Evolutionary conservation across 2,113 vertebrate species (phyloP).

Genomic region (Todiramphus chloris): DNA sequence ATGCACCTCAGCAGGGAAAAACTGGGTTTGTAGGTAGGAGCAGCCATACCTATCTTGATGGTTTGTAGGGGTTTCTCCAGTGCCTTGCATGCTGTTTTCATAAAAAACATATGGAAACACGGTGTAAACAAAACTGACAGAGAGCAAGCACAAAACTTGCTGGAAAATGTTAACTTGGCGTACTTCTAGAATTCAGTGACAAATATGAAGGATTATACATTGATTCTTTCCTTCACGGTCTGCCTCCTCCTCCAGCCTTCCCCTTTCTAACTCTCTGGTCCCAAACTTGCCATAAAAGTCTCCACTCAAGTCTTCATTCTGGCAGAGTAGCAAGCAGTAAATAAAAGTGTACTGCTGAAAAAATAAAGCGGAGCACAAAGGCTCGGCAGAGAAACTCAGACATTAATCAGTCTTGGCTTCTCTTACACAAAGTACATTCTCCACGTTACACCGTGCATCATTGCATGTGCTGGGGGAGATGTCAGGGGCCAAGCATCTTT

Average conservation of each 20-base stretch:
- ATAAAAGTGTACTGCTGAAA: neutral
- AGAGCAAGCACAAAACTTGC: neutral
- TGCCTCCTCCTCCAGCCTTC: neutral
- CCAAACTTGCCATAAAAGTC: neutral
- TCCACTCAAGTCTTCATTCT: neutral
- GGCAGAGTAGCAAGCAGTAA: neutral
- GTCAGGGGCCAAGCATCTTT: neutral
- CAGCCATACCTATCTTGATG: neutral
- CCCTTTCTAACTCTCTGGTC: neutral
- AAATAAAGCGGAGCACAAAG: neutral
- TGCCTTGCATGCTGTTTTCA: neutral
- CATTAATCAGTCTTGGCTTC: neutral
- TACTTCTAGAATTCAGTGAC: neutral
- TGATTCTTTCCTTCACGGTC: neutral
- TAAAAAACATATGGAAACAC: neutral
- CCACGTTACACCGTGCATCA: neutral
- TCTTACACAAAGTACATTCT: neutral
- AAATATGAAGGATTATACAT: neutral
- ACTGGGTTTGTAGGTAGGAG: neutral
- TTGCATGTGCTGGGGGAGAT: neutral
- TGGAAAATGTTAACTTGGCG: neutral
- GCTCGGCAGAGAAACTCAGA: neutral
- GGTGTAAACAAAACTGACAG: neutral
- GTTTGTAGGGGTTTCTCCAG: neutral
- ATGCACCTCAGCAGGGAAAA: neutral